Conservation (phyloP, 1,140 invertebrate species). For the Saxidomus purpurata region DNA sequence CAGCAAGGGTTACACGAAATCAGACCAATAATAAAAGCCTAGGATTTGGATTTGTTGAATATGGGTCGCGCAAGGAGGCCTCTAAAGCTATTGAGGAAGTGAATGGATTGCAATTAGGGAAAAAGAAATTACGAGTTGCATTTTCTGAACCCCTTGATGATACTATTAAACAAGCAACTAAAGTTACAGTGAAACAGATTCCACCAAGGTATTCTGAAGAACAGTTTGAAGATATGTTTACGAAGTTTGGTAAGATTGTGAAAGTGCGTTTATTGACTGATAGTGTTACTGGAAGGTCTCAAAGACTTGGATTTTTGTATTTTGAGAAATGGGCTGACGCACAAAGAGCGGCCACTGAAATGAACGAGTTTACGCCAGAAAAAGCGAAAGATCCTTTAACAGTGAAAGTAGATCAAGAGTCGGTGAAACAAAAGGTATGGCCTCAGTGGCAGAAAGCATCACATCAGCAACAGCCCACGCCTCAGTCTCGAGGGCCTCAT, state of each 20-base stretch:
- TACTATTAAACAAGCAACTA: constrained; percentile 48
- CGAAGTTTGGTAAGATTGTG: constrained; percentile 46
- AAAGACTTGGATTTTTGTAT: constrained; percentile 18
- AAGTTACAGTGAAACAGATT: constrained; percentile 37
- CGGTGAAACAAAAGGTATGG: constrained; percentile 1
- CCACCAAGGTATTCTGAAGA: constrained; percentile 21
- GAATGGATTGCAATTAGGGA: constrained; percentile 44
- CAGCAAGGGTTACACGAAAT: neutral
- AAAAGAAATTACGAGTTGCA: constrained; percentile 47
- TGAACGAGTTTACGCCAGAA: constrained; percentile 44
- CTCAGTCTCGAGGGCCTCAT: neutral
- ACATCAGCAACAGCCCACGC: neutral
- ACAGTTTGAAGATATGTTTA: constrained; percentile 10
- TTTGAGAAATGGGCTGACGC: constrained; percentile 55
- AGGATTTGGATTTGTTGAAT: constrained; percentile 50
- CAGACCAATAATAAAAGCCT: constrained; percentile 3
- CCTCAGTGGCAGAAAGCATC: constrained; percentile 29
- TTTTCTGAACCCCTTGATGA: constrained; percentile 50
- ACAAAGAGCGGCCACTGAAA: constrained; percentile 13
- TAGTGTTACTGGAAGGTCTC: constrained; percentile 36
- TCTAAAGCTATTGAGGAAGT: constrained; percentile 39
- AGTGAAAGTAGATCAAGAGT: constrained; percentile 12
- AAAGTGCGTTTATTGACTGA: constrained; percentile 35
- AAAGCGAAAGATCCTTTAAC: neutral
- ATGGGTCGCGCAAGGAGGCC: neutral